These are phyloP conservation scores for Corythornis leucogaster DNA, from an alignment of 2,797 vertebrate genomes.

Conservation along the genomic window DNA sequence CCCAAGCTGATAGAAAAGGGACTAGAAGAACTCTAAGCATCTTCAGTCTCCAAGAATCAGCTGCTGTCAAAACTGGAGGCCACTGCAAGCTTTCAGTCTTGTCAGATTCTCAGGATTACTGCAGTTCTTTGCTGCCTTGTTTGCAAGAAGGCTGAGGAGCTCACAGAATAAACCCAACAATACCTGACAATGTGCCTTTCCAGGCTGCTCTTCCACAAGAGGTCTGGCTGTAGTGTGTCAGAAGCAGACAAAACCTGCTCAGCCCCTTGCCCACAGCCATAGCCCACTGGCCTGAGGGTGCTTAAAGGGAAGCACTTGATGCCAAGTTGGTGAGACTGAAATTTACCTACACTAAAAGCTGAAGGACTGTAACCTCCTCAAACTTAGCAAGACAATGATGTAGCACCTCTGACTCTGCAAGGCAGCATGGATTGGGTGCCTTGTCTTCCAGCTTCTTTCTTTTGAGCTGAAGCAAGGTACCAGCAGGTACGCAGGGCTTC, in stretches of 20 bases:
- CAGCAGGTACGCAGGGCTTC: background rate
- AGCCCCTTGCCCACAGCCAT: background rate
- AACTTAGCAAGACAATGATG: background rate
- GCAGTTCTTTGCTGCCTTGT: background rate
- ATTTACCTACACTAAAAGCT: background rate
- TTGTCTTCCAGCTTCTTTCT: background rate
- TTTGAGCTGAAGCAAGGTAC: background rate
- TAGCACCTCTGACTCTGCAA: background rate
- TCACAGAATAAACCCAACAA: background rate
- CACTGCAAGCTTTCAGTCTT: background rate
- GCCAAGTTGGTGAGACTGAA: background rate
- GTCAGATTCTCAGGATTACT: background rate
- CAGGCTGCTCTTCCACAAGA: background rate
- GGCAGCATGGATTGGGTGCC: background rate
- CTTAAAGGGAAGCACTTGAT: background rate
- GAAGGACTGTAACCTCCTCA: background rate
- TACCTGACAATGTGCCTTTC: background rate
- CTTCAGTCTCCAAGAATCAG: background rate
- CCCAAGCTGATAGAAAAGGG: background rate
- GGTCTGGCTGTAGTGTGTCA: background rate
- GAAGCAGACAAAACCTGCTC: background rate
- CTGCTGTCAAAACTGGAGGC: background rate
- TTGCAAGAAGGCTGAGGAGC: background rate
- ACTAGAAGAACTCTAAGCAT: background rate
- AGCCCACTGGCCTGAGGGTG: background rate